Evolutionary conservation across 2,113 vertebrate genomes (phyloP), one percentile per base, ranked within the genome.

Genomic region (Ifrita kowaldi): DNA sequence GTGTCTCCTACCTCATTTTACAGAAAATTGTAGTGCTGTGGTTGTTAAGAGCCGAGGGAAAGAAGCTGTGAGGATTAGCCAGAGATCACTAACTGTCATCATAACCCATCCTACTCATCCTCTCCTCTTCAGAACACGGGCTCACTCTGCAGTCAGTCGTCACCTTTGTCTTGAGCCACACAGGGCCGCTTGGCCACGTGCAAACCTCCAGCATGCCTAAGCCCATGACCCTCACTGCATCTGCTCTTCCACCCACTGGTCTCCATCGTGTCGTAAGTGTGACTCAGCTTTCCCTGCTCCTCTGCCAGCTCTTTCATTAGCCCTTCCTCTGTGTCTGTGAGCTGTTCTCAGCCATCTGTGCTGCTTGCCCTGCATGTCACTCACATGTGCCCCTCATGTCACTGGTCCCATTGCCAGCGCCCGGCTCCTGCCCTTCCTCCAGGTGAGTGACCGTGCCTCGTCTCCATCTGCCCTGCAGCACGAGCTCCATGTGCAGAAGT

Each of bases 201-300:
- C 92, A 92, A 79, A 47, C 57, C 73, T 94, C 60, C 93, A 90
- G 95, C 92, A 92, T 97, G 95, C 75, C 94, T 81, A 86, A 93
- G 88, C 69, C 60, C 90, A 62, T 96, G 93, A 89, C 92, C 88
- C 92, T 94, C 95, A 71, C 92, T 95, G 27, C 92, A 92, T 92
- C 86, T 95, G 90, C 88, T 83, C 74, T 88, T 92, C 96, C 87
- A 83, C 94, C 91, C 90, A 74, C 93, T 93, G 96, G 90, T 93
- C 95, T 97, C 91, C 95, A 92, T 93, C 42, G 0, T 75, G 88
- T 96, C 7, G 75, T 96, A 94, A 95, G 96, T 95, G 89, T 93
- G 94, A 95, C 59, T 96, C 94, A 91, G 85, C 87, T 60, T 77
- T 87, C 79, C 87, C 87, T 87, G 84, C 87, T 91, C 7, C 21